Base-by-base conservation (phyloP, 2,888 invertebrate species). In the Habrosyne pyritoides region DNA sequence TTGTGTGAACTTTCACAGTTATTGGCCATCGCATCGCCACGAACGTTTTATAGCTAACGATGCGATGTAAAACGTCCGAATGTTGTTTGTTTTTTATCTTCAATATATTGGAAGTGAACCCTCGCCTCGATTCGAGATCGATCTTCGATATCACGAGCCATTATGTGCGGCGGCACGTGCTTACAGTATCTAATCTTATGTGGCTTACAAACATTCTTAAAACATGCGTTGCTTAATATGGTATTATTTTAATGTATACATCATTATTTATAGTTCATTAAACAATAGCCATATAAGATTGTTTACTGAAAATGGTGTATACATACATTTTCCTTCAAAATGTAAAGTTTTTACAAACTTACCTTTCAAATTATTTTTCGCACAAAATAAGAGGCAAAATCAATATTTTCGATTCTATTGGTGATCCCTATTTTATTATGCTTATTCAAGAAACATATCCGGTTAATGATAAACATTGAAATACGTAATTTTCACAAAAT, bases 1-100 rank as follows among this genome's bases (percentile, higher is more conserved):
- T 89, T 84, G 87, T 91, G 92, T 92, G 91, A 92, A 91, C 91
- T 91, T 91, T 91, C 91, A 91, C 92, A 91, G 87, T 79, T 79
- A 85, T 89, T 71, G 85, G 79, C 69, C 76, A 83, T 80, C 73
- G 66, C 42, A 42, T 42, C 42, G n/a, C 42, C 42, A 36, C 14
- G 18, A 18, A 55, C 67, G 73, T 77, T 89, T 89, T 88, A 89
- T 86, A 79, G 82, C 80, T 81, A 69, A 72, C 64, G 62, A 70
- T 59, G 61, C 61, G 63, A 69, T 65, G 65, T 69, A 71, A 76
- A 79, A 73, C 68, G 67, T 73, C 66, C 64, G 71, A 76, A 75
- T 73, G 71, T 79, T 81, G 80, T 85, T 83, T 79, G 67, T 79
- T 71, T 67, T 57, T 60, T 56, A 57, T 64, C 58, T 56, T 33